Conservation (phyloP, 2,888 invertebrate genomes). For the Acronicta leporina region DNA sequence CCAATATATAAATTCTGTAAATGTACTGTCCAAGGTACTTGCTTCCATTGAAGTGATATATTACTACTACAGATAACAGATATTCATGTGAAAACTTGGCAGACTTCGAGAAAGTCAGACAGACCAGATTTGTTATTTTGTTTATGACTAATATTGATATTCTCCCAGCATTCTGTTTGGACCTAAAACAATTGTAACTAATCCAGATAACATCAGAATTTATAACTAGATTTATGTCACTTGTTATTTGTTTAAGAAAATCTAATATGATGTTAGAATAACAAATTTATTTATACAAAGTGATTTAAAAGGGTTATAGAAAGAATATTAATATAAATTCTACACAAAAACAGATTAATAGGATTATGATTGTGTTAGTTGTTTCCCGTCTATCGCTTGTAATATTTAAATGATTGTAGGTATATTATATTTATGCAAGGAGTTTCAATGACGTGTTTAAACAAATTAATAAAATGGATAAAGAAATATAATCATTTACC, state of each 20-base stretch:
- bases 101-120: constrained; percentile 20
- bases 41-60: constrained; percentile 22
- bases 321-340: too few species aligned
- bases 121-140: constrained; percentile 28
- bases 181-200: constrained; percentile 21
- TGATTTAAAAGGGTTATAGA: too few species aligned
- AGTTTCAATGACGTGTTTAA: too few species aligned
- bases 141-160: constrained; percentile 40
- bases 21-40: constrained; percentile 15
- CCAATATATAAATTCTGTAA: constrained; percentile 18
- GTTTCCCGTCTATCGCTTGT: too few species aligned
- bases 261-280: constrained; percentile 27
- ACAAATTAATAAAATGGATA: too few species aligned
- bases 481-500: constrained; percentile 88
- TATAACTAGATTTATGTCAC: constrained; percentile 13
- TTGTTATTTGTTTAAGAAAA: constrained; percentile 30
- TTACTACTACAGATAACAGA: constrained; percentile 31
- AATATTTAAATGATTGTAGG: too few species aligned
- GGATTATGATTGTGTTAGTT: too few species aligned
- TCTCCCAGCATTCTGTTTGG: constrained; percentile 25
- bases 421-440: too few species aligned
- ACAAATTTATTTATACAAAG: too few species aligned
- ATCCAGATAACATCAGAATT: constrained; percentile 24
- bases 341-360: too few species aligned
- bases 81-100: constrained; percentile 45